Percentiles rank a stretch among this genome's conserved stretches.
These are phyloP conservation scores for Mimachlamys varia DNA, from an alignment of 2,888 invertebrate species.

Conservation along the genomic window DNA sequence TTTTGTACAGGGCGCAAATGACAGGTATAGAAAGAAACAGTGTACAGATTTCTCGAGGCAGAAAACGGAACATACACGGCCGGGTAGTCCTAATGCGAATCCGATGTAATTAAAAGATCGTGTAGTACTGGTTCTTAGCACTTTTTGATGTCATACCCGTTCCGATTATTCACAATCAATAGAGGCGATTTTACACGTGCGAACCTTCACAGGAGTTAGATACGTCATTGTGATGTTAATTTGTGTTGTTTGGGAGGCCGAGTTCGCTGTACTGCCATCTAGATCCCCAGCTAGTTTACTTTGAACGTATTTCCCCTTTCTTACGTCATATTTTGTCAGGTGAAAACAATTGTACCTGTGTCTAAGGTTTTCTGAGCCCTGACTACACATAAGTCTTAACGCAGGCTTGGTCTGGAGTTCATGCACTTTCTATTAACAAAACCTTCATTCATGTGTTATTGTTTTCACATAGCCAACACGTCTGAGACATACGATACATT, in stretches of 20 bases:
- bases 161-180: not conserved
- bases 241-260: not conserved
- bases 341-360: not conserved
- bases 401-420: not conserved
- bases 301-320: not conserved
- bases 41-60: not conserved
- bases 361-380: not conserved
- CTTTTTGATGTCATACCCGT: slow-evolving; percentile 31
- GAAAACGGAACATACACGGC: slow-evolving; percentile 11
- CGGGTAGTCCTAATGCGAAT: slow-evolving; percentile 20
- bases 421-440: not conserved
- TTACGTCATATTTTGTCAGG: not conserved
- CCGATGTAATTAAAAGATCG: slow-evolving; percentile 34
- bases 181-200: not conserved
- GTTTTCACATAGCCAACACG: not conserved
- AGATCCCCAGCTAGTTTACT: not conserved
- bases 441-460: not conserved
- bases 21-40: slow-evolving; percentile 13
- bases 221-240: not conserved
- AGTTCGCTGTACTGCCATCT: not conserved
- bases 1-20: slow-evolving; percentile 11
- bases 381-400: not conserved
- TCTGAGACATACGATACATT: not conserved
- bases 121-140: slow-evolving; percentile 21
- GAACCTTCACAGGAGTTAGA: not conserved